phyloP scores from a whole-genome alignment of 30 jellyfish, hydroid and myxozoan genomes.

The Rhopilema esculentum region DNA sequence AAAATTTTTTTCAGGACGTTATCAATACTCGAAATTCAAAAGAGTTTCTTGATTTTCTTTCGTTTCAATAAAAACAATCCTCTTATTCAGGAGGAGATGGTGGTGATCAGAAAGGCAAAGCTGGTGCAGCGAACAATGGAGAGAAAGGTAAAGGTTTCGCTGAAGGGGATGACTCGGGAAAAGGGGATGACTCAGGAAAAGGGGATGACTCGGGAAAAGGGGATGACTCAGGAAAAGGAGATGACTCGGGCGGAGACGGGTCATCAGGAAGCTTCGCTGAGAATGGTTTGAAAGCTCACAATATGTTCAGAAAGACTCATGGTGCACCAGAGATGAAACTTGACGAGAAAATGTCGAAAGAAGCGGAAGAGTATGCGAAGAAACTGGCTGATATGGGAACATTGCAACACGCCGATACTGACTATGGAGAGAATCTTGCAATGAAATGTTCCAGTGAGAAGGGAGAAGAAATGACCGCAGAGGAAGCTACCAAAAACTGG shows the following conservation, averaged over 20 bases:
- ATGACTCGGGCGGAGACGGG: neutral
- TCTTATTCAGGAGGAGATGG: neutral
- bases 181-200: neutral
- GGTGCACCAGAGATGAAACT: constrained; percentile 80
- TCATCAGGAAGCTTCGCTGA: constrained; percentile 11
- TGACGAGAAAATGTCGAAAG: constrained; percentile 76
- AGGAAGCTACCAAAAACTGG: constrained; percentile 87
- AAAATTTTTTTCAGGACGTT: too few species aligned
- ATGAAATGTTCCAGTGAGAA: constrained; percentile 70
- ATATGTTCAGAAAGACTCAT: constrained; percentile 81
- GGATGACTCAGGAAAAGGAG: neutral
- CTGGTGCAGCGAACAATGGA: neutral
- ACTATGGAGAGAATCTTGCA: constrained; percentile 93
- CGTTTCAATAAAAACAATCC: too few species aligned
- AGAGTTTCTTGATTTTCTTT: too few species aligned
- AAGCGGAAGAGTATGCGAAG: constrained; percentile 88
- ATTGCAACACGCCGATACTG: constrained; percentile 74
- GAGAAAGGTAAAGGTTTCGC: neutral
- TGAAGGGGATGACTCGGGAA: neutral
- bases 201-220: neutral
- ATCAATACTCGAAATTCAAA: too few species aligned
- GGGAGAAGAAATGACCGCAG: constrained; percentile 86
- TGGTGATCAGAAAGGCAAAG: neutral
- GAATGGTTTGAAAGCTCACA: constrained; percentile 73
- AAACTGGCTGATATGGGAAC: constrained; percentile 67